These are phyloP conservation scores for Odontocolon sp. DNA, from an alignment of 2,888 invertebrate species.

Conservation along the genomic window DNA sequence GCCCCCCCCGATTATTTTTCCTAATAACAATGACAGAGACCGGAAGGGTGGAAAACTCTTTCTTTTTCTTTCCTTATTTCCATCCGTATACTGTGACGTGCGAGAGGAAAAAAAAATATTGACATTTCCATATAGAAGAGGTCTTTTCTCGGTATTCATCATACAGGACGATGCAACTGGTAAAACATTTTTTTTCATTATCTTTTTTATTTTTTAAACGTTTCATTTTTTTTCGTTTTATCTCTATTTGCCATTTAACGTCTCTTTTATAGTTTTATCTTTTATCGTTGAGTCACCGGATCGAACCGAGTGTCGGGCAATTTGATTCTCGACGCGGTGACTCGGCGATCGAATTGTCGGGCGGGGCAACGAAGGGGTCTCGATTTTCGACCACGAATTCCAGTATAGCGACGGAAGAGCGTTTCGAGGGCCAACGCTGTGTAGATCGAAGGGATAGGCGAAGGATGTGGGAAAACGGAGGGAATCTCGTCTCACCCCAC, in stretches of 20 bases:
- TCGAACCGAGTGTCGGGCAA: slow-evolving; percentile 54
- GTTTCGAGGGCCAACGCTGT: slow-evolving; percentile 42
- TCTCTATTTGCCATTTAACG: background rate
- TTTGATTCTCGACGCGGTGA: slow-evolving; percentile 61
- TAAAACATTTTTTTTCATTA: background rate
- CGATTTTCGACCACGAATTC: slow-evolving; percentile 54
- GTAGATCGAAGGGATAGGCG: slow-evolving; percentile 60
- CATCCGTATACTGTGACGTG: background rate
- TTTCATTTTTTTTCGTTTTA: background rate
- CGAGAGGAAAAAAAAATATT: slow-evolving; percentile 41
- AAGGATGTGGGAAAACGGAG: slow-evolving; percentile 44
- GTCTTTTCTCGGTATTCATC: background rate
- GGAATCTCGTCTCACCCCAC: slow-evolving; percentile 63
- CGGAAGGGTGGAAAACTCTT: slow-evolving; percentile 8
- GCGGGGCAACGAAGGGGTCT: slow-evolving; percentile 46
- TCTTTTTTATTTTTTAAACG: background rate
- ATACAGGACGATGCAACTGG: background rate
- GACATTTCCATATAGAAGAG: slow-evolving; percentile 25
- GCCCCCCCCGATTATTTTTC: no score
- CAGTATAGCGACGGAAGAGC: slow-evolving; percentile 27
- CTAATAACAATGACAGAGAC: slow-evolving; percentile 3
- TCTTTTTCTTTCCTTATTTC: background rate
- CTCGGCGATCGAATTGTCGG: slow-evolving; percentile 59
- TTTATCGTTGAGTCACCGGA: slow-evolving; percentile 8
- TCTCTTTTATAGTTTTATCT: slow-evolving; percentile 4